Conservation (phyloP, 2,888 invertebrate species). For the Euplagia quadripunctaria region DNA sequence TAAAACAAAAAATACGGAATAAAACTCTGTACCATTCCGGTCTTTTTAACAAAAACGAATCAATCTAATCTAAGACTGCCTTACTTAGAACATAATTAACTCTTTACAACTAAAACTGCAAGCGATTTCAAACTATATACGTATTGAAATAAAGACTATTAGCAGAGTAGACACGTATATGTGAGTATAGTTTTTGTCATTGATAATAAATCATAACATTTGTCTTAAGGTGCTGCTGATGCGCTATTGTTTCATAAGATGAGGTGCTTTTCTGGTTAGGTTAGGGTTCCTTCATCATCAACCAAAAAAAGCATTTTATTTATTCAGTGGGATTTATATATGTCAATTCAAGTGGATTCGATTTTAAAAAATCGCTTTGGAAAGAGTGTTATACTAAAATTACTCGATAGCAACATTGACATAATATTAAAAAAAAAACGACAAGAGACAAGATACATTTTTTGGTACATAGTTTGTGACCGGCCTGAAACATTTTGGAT, state of each 20-base stretch:
- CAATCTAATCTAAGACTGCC: conserved; percentile 59
- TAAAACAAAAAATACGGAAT: conserved; percentile 68
- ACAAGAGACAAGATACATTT: too few species aligned
- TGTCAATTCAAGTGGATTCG: neutral
- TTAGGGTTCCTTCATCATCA: conserved; percentile 2
- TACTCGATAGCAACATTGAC: too few species aligned
- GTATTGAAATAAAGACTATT: conserved; percentile 17
- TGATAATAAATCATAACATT: conserved; percentile 79
- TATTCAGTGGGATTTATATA: neutral
- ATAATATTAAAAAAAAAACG: too few species aligned
- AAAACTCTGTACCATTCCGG: conserved; percentile 61
- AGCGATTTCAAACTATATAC: conserved; percentile 18
- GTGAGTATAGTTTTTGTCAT: conserved; percentile 59
- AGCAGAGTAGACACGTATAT: conserved; percentile 5
- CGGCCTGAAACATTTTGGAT: too few species aligned
- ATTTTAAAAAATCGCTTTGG: neutral
- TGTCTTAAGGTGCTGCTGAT: conserved; percentile 78
- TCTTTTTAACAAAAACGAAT: conserved; percentile 68
- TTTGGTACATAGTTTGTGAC: too few species aligned
- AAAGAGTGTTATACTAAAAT: too few species aligned
- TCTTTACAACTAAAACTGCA: conserved; percentile 18
- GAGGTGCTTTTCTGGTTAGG: conserved; percentile 39
- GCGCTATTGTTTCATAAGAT: conserved; percentile 70
- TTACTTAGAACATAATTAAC: conserved; percentile 55
- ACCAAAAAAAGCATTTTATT: neutral